Evolutionary conservation across 1,140 invertebrate genomes (phyloP), one percentile per base, ranked within the genome.

Genomic region (Drosophila lowei): DNA sequence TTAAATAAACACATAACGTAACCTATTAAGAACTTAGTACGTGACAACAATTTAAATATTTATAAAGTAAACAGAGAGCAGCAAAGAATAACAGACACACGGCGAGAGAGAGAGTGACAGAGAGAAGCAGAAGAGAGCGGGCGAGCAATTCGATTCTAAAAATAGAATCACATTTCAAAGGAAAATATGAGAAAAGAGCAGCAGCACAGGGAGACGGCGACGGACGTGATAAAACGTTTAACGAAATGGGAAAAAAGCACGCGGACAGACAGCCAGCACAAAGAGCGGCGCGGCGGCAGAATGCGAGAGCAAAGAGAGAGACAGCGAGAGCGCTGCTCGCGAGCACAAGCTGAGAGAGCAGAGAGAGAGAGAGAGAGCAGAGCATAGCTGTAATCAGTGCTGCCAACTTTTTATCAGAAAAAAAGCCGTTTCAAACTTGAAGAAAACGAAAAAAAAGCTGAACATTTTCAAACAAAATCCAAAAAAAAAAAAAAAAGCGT

Each of bases 1-100:
- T 86, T 86, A 86, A 86, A 89, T 86, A 88, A 88, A 88, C 83
- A 86, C 83, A 86, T 89, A 89, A 89, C 86, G 85, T 89, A 89
- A 89, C 85, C 80, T 89, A 89, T 89, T 89, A 85, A 89, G 86
- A 89, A 89, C 80, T 85, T 89, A 70, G 80, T 89, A 89, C 85
- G 85, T 89, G 85, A 89, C 85, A 85, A 89, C 83, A 86, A 86
- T 86, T 86, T 86, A 83, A 86, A 86, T 86, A 86, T 83, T 88
- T 88, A 83, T 86, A 88, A 88, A 89, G 83, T 88, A 88, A 86
- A 89, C 76, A 89, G 84, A 79, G 85, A 90, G 77, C 56, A 50
- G 34, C 16, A 49, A 49, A 62, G 42, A 62, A 49, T 38, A 41
- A 42, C 13, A 62, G 23, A 54, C 38, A 46, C 23, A 56, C 23